A percentile compares a stretch with the other conserved stretches of the same genome.
Evolutionary conservation across 2,113 vertebrate species (phyloP).

Genomic region (Anhinga rufa): DNA sequence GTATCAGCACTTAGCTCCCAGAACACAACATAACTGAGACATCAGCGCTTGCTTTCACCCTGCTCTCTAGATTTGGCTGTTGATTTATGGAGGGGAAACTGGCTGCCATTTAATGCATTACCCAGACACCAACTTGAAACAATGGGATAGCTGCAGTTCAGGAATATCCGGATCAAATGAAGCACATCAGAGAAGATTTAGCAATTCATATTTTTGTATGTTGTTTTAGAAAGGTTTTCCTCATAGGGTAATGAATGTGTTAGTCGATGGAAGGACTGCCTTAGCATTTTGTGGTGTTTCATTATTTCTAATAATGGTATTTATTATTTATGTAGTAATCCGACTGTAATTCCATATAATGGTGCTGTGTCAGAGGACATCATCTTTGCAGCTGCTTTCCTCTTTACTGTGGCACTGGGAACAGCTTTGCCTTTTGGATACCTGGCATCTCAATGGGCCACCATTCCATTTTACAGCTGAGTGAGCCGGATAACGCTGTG

Average conservation of each 20-base stretch:
- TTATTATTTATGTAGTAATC: conserved; percentile 20
- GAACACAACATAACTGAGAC: not conserved
- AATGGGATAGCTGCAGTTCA: not conserved
- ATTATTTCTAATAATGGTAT: not conserved
- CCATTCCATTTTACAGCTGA: not conserved
- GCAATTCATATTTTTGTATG: not conserved
- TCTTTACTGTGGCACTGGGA: not conserved
- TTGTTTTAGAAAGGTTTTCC: not conserved
- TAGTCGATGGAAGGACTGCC: not conserved
- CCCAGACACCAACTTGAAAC: not conserved
- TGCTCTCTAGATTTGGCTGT: not conserved
- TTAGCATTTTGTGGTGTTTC: not conserved
- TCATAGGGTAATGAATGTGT: not conserved
- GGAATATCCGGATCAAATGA: not conserved
- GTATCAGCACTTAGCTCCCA: not conserved
- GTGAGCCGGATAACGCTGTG: not conserved
- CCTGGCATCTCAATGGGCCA: not conserved
- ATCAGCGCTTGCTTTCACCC: not conserved
- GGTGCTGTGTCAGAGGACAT: not conserved
- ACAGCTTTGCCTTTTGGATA: not conserved
- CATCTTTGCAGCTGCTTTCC: not conserved
- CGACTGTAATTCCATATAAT: not conserved
- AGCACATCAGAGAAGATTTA: not conserved
- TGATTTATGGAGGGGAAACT: conserved; percentile 3
- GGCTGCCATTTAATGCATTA: not conserved